Conservation (phyloP, 1,140 invertebrate genomes). For the Tribolium madens region DNA sequence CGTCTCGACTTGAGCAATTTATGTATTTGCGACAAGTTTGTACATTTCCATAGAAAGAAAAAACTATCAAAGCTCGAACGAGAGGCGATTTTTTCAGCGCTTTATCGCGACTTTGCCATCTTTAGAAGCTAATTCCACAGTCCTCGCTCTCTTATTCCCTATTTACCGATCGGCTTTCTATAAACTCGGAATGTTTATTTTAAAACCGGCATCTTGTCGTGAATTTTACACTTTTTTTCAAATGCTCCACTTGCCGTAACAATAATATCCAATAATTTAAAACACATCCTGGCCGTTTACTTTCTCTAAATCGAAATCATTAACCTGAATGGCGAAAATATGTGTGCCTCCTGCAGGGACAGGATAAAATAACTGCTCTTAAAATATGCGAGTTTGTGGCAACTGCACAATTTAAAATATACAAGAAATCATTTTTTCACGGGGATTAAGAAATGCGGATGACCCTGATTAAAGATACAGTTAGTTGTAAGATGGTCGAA, state of each 20-base stretch:
- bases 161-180: slow-evolving; percentile 4
- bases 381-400: not conserved
- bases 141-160: slow-evolving; percentile 3
- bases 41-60: not conserved
- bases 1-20: slow-evolving; percentile 5
- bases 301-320: slow-evolving; percentile 17
- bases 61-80: not conserved
- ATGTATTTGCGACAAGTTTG: not conserved
- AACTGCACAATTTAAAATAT: not conserved
- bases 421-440: not conserved
- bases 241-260: not conserved
- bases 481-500: slow-evolving; percentile 5
- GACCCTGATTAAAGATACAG: slow-evolving; percentile 8
- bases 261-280: not conserved
- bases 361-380: not conserved
- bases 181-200: not conserved
- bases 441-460: not conserved
- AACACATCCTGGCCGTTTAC: not conserved
- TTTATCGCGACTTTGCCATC: not conserved
- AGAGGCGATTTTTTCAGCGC: not conserved
- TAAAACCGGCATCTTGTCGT: not conserved
- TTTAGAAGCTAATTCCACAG: not conserved
- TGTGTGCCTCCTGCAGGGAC: not conserved
- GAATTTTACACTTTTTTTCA: not conserved
- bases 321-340: slow-evolving; percentile 18